A percentile compares a stretch with the other conserved stretches of the same genome.
Evolutionary conservation across 2,888 invertebrate genomes (phyloP).

Genomic region (Eilema caniola): DNA sequence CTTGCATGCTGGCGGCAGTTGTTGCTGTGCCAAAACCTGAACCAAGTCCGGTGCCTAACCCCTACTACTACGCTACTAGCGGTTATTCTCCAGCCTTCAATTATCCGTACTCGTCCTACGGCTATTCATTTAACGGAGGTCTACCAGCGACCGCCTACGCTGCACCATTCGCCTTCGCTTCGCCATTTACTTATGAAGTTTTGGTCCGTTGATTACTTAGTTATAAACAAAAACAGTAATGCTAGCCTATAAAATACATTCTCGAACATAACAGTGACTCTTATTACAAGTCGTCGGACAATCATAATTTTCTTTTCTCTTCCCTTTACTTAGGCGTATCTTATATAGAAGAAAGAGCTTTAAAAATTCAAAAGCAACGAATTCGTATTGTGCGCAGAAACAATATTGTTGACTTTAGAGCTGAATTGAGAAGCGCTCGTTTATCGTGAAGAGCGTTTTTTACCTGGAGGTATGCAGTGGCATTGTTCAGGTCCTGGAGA

Average conservation of each 20-base stretch:
- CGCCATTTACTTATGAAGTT: slow-evolving; percentile 49
- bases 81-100: slow-evolving; percentile 57
- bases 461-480: no score
- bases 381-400: no score
- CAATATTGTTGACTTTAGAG: no score
- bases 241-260: neutral
- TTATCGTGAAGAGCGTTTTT: no score
- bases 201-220: neutral
- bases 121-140: slow-evolving; percentile 61
- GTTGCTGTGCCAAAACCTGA: slow-evolving; percentile 36
- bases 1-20: slow-evolving; percentile 64
- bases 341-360: no score
- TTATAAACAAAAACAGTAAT: neutral
- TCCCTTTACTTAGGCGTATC: no score
- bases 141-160: slow-evolving; percentile 59
- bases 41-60: slow-evolving; percentile 54
- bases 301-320: neutral
- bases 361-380: no score
- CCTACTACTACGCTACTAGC: slow-evolving; percentile 30
- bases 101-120: slow-evolving; percentile 50
- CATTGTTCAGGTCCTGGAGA: no score
- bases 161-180: slow-evolving; percentile 43
- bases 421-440: no score
- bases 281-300: neutral
- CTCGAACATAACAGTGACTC: neutral